These are phyloP conservation scores for Drosophila athabasca DNA, from an alignment of 1,140 invertebrate species.

Conservation along the genomic window DNA sequence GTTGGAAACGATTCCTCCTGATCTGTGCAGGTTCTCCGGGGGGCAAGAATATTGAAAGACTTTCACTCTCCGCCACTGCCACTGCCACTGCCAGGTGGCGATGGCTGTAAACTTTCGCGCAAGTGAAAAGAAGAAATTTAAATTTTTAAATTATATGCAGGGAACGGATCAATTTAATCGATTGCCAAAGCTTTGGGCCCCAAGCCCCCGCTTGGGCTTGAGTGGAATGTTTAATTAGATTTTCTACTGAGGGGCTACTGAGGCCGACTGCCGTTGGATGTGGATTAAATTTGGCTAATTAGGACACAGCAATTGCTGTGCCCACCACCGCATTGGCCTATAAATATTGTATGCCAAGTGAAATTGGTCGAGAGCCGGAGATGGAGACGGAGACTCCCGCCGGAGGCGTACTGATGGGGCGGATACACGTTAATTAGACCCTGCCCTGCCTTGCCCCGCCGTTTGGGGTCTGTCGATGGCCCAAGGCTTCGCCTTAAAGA, in stretches of 20 bases:
- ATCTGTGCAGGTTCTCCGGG: conserved; percentile 11
- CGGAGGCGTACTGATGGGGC: conserved; percentile 1
- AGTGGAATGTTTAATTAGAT: conserved; percentile 70
- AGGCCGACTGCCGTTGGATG: conserved; percentile 27
- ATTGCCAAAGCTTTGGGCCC: conserved; percentile 16
- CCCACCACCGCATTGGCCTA: conserved; percentile 38
- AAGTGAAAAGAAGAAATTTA: conserved; percentile 68
- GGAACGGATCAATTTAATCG: conserved; percentile 65
- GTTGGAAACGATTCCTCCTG: conserved; percentile 5
- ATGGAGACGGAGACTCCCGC: not conserved
- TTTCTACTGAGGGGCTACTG: conserved; percentile 29
- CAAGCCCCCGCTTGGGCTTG: conserved; percentile 27
- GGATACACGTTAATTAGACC: conserved; percentile 33
- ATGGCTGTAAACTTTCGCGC: conserved; percentile 58
- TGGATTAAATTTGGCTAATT: conserved; percentile 72
- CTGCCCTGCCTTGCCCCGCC: not conserved
- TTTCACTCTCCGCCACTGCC: conserved; percentile 55
- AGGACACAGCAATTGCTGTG: conserved; percentile 58
- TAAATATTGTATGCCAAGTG: conserved; percentile 60
- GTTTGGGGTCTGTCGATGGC: not conserved
- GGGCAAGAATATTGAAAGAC: conserved; percentile 51
- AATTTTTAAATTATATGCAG: conserved; percentile 64
- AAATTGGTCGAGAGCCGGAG: conserved; percentile 32
- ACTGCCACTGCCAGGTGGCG: not conserved
- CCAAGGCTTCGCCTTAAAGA: not conserved